These are phyloP conservation scores for Carpatolechia fugitivella DNA, from an alignment of 2,888 invertebrate species.

Conservation along the genomic window DNA sequence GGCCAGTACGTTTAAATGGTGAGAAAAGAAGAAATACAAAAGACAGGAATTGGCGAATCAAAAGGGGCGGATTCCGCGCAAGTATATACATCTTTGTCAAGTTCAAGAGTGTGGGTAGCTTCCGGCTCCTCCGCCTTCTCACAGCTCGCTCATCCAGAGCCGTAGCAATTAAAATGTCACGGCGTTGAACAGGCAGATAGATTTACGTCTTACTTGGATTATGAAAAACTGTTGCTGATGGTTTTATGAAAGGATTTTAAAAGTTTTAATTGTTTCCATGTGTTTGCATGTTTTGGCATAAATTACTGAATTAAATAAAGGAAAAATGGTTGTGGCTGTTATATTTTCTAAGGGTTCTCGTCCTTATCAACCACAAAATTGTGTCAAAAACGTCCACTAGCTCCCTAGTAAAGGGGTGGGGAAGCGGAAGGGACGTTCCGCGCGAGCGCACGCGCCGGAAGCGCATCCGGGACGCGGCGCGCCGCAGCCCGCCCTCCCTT, in stretches of 20 bases:
- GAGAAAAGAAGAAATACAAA: not conserved
- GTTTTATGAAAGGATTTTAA: too few relatives aligned
- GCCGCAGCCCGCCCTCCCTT: constrained; percentile 53
- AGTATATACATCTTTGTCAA: constrained; percentile 8
- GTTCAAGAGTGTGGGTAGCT: constrained; percentile 11
- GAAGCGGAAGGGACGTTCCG: constrained; percentile 74
- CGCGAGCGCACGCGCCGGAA: constrained; percentile 69
- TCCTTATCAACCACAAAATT: constrained; percentile 22
- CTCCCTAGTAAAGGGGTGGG: constrained; percentile 55
- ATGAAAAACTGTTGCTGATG: too few relatives aligned
- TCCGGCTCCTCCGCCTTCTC: constrained; percentile 30
- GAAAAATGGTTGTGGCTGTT: too few relatives aligned
- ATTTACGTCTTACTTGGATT: too few relatives aligned
- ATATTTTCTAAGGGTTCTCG: too few relatives aligned
- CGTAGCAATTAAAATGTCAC: constrained; percentile 38
- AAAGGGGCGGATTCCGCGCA: constrained; percentile 4
- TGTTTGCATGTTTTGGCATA: too few relatives aligned
- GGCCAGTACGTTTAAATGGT: not conserved
- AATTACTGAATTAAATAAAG: too few relatives aligned
- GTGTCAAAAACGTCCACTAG: constrained; percentile 37
- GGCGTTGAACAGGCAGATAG: too few relatives aligned
- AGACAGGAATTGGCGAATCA: constrained; percentile 1
- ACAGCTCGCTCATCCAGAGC: constrained; percentile 36
- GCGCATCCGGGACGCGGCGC: constrained; percentile 73
- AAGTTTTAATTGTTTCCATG: too few relatives aligned